phyloP scores from a whole-genome alignment of 2,888 invertebrate genomes.

The Seladonia tumulorum region DNA sequence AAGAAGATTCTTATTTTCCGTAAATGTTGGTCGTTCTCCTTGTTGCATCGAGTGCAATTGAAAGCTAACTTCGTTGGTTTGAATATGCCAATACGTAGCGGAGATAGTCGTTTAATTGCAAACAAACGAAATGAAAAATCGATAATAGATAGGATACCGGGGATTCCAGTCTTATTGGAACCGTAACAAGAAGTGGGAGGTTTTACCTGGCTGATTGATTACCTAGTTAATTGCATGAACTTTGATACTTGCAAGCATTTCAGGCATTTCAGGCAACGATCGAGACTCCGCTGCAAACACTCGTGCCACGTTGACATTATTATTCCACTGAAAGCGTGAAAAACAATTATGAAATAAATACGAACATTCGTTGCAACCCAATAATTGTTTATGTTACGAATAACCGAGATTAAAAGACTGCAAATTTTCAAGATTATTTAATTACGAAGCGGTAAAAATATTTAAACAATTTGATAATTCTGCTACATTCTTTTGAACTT shows the following conservation, averaged over 20 bases:
- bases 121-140: slow-evolving; percentile 6
- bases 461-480: too few species aligned
- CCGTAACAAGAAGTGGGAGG: slow-evolving; percentile 7
- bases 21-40: not conserved
- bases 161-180: slow-evolving; percentile 7
- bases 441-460: too few species aligned
- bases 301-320: too few species aligned
- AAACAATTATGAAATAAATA: not conserved
- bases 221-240: slow-evolving; percentile 4
- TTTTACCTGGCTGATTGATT: slow-evolving; percentile 7
- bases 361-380: too few species aligned
- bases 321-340: not conserved
- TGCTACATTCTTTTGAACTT: too few species aligned
- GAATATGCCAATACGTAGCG: not conserved
- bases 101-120: slow-evolving; percentile 5
- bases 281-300: not conserved
- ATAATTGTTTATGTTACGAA: too few species aligned
- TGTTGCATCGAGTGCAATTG: not conserved
- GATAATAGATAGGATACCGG: not conserved
- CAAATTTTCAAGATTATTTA: too few species aligned
- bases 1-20: not conserved
- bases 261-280: not conserved
- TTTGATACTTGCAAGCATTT: not conserved
- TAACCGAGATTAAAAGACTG: too few species aligned
- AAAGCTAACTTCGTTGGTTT: not conserved